Conservation (phyloP, 2,113 vertebrate species). For the Myrmecobius fasciatus region DNA sequence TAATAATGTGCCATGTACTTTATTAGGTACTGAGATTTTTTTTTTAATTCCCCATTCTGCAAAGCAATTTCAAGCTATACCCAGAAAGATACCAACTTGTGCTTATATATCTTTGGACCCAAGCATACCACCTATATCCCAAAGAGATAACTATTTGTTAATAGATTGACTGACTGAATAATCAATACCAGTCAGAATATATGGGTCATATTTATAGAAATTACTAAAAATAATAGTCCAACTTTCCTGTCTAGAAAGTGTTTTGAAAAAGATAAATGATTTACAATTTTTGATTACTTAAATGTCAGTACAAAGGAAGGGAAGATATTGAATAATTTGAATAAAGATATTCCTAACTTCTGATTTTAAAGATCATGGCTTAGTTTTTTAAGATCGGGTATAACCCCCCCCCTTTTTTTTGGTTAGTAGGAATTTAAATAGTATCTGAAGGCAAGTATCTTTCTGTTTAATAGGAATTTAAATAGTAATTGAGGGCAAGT, state of each 20-base stretch:
- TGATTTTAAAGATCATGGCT: slow-evolving; percentile 16
- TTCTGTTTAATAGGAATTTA: not conserved
- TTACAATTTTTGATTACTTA: not conserved
- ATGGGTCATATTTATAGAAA: not conserved
- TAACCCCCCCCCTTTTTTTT: not conserved
- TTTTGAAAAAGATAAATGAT: not conserved
- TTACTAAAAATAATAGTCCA: not conserved
- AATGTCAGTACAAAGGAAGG: not conserved
- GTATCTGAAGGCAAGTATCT: not conserved
- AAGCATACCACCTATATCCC: not conserved
- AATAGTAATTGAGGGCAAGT: not conserved
- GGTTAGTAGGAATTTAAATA: not conserved
- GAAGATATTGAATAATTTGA: not conserved
- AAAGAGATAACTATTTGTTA: not conserved
- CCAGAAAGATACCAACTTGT: not conserved
- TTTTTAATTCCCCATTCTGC: not conserved
- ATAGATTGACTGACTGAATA: not conserved
- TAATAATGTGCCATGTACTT: not conserved
- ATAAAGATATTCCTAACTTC: not conserved
- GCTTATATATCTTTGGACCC: not conserved
- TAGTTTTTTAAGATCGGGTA: not conserved
- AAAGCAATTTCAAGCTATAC: not conserved
- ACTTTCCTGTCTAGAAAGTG: not conserved
- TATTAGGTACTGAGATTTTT: not conserved
- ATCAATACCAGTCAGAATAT: not conserved